Evolutionary conservation across 2,888 invertebrate species (phyloP).

Genomic region (Chrysotoxum bicinctum): DNA sequence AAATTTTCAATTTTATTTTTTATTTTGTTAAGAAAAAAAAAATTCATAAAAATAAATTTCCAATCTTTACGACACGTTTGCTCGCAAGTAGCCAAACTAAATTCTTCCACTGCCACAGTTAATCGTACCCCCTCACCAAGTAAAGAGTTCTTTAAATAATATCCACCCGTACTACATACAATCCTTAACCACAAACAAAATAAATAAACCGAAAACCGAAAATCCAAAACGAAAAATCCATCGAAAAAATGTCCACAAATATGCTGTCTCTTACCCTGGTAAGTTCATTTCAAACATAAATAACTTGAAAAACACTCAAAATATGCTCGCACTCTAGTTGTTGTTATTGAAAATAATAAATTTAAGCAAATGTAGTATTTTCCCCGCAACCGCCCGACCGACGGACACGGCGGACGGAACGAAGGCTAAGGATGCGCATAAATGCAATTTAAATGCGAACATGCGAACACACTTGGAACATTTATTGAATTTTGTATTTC

Average conservation of each 20-base stretch:
- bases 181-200: neutral
- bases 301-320: slow-evolving; percentile 27
- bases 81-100: slow-evolving; percentile 50
- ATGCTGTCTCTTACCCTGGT: slow-evolving; percentile 74
- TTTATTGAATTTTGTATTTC: slow-evolving; percentile 26
- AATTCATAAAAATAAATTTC: slow-evolving; percentile 47
- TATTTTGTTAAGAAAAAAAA: too few relatives aligned
- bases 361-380: slow-evolving; percentile 6
- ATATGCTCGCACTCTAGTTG: slow-evolving; percentile 14
- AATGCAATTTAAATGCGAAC: slow-evolving; percentile 25
- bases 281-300: slow-evolving; percentile 58
- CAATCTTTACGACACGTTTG: slow-evolving; percentile 38
- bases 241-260: slow-evolving; percentile 66
- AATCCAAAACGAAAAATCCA: neutral
- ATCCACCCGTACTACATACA: too few relatives aligned
- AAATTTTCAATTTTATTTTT: slow-evolving; percentile 9
- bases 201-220: slow-evolving; percentile 16
- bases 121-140: slow-evolving; percentile 27
- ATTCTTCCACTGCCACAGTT: slow-evolving; percentile 19
- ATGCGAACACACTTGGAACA: slow-evolving; percentile 14
- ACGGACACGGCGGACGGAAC: too few relatives aligned
- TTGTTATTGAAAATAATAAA: slow-evolving; percentile 28
- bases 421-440: slow-evolving; percentile 38
- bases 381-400: too few relatives aligned
- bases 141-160: neutral